Conservation (phyloP, 2,888 invertebrate genomes). For the Mongoloraphidia duomilia region DNA sequence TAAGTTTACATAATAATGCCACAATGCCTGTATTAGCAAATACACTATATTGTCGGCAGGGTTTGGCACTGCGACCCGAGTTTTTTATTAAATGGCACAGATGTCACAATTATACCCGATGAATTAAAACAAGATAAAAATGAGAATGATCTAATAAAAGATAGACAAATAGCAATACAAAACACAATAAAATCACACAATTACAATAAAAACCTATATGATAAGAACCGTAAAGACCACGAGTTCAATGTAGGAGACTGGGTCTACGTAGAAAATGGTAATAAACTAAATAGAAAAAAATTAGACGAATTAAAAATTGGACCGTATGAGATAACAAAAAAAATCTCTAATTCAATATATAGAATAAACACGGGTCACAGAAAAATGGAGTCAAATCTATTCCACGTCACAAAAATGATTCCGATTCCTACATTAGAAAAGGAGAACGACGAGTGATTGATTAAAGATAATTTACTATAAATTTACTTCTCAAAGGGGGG, state of each 20-base stretch:
- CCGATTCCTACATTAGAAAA: slow-evolving; percentile 5
- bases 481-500: neutral
- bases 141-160: slow-evolving; percentile 1
- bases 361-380: slow-evolving; percentile 14
- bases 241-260: slow-evolving; percentile 19
- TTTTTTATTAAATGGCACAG: slow-evolving; percentile 12
- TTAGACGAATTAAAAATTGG: slow-evolving; percentile 18
- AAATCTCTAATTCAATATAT: slow-evolving; percentile 17
- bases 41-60: too few relatives aligned
- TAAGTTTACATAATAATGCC: too few relatives aligned
- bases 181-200: slow-evolving; percentile 13
- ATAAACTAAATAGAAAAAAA: slow-evolving; percentile 20
- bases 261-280: slow-evolving; percentile 21
- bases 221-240: slow-evolving; percentile 17
- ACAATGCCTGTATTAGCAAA: too few relatives aligned
- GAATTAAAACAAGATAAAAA: slow-evolving; percentile 8
- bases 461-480: neutral
- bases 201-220: slow-evolving; percentile 16
- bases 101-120: slow-evolving; percentile 10
- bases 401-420: slow-evolving; percentile 16
- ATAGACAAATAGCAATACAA: slow-evolving; percentile 11
- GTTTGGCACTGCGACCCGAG: too few relatives aligned
- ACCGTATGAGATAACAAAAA: slow-evolving; percentile 16
- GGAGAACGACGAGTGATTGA: neutral
- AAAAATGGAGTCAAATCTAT: slow-evolving; percentile 17